Percentiles rank a stretch among this genome's conserved stretches.
Conservation (phyloP, 2,888 invertebrate species). For the Miltochrista miniata region DNA sequence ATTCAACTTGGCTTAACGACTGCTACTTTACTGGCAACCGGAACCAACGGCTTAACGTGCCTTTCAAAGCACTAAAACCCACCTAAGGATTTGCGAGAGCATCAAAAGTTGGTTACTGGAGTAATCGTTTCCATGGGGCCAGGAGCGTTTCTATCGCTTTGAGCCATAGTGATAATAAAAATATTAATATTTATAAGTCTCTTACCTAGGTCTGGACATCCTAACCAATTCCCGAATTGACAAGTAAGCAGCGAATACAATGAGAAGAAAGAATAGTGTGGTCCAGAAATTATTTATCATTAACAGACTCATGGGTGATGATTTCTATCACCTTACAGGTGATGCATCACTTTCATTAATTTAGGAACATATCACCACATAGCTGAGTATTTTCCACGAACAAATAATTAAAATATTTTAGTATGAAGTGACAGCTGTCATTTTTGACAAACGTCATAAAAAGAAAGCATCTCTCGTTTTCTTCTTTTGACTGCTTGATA, state of each 20-base stretch:
- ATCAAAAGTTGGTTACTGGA: too few species aligned
- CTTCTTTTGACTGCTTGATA: neutral
- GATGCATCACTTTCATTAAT: neutral
- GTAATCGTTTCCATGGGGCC: too few species aligned
- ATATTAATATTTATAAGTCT: too few species aligned
- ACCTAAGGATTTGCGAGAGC: too few species aligned
- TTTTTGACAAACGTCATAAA: neutral
- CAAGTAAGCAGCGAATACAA: constrained; percentile 50
- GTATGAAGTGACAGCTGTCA: neutral
- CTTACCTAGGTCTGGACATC: constrained; percentile 24
- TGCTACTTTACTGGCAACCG: too few species aligned
- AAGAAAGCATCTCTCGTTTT: neutral
- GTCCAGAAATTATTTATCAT: constrained; percentile 48
- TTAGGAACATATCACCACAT: neutral
- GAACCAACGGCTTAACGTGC: too few species aligned
- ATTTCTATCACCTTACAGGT: neutral
- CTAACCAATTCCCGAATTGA: constrained; percentile 46
- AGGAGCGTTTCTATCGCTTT: too few species aligned
- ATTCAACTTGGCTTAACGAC: too few species aligned
- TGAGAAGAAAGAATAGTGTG: constrained; percentile 49
- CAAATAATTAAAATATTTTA: neutral
- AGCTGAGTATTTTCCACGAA: neutral
- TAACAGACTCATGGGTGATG: neutral
- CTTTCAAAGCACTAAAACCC: too few species aligned
- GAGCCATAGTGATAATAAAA: too few species aligned